A percentile compares a stretch with the other conserved stretches of the same genome.
Evolutionary conservation across 2,797 vertebrate species (phyloP).

Genomic region (Spinibarbus caldwelli): DNA sequence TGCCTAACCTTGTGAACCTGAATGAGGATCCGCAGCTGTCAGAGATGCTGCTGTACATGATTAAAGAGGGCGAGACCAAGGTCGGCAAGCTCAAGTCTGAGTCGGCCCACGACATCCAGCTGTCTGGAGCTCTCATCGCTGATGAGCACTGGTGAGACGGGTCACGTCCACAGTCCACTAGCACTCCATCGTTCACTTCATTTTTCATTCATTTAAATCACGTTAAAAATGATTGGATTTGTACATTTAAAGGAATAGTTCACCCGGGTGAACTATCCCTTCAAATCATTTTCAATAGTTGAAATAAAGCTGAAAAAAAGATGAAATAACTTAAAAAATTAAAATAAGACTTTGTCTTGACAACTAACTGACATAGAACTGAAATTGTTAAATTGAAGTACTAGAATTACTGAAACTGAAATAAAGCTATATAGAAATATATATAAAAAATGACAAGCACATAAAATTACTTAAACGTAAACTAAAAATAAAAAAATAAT

Average conservation of each 20-base stretch:
- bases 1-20: constrained; percentile 95
- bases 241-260: background rate
- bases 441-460: background rate
- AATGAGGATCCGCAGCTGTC: constrained; percentile 98
- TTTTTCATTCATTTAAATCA: background rate
- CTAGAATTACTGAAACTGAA: background rate
- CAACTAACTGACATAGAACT: background rate
- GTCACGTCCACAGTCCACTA: background rate
- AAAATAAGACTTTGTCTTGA: background rate
- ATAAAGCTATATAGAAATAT: too few relatives aligned
- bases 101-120: constrained; percentile 88
- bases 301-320: background rate
- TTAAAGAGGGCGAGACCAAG: constrained; percentile 91
- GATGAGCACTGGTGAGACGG: constrained; percentile 89
- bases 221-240: background rate
- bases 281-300: background rate
- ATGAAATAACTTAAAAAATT: background rate
- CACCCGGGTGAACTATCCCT: too few relatives aligned
- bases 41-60: constrained; percentile 96
- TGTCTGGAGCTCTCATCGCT: constrained; percentile 91
- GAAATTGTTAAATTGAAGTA: background rate
- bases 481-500: background rate
- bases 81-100: constrained; percentile 85
- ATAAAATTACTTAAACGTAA: background rate
- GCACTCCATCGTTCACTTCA: background rate